These are phyloP conservation scores for Enteromius anoplus DNA, from an alignment of 2,797 vertebrate genomes.

Conservation along the genomic window DNA sequence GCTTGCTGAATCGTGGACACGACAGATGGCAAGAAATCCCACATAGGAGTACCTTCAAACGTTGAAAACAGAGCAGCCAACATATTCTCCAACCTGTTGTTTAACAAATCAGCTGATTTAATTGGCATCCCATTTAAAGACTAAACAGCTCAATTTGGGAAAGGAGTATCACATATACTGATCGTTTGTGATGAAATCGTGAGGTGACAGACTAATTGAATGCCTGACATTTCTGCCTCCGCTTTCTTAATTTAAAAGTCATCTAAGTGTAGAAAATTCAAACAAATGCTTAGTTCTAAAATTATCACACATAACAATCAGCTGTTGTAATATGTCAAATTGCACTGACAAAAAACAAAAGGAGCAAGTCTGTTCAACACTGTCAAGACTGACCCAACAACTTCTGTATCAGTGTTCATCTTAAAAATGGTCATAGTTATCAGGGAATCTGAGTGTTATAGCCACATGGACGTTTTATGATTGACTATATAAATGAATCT, in stretches of 20 bases:
- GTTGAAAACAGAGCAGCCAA: constrained; percentile 64
- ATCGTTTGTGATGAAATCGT: background rate
- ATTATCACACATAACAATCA: background rate
- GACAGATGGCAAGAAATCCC: constrained; percentile 56
- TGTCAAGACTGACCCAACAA: background rate
- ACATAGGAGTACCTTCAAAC: constrained; percentile 60
- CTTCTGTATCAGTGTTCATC: background rate
- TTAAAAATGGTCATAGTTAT: background rate
- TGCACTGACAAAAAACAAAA: too few species aligned
- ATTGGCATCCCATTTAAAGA: background rate
- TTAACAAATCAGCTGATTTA: constrained; percentile 38
- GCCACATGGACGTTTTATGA: background rate
- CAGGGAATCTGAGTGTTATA: background rate
- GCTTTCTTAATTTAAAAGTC: background rate
- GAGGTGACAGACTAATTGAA: background rate
- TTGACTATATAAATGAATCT: background rate
- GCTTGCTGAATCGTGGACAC: constrained; percentile 63
- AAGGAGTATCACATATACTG: background rate
- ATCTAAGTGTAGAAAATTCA: background rate
- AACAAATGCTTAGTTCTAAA: background rate
- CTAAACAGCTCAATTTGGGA: background rate
- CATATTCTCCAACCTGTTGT: constrained; percentile 68
- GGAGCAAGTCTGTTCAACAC: background rate
- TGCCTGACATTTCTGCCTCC: background rate
- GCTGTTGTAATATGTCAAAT: background rate